A percentile compares a stretch with the other conserved stretches of the same genome.
phyloP scores from a whole-genome alignment of 1,140 invertebrate species.

The Apis dorsata region DNA sequence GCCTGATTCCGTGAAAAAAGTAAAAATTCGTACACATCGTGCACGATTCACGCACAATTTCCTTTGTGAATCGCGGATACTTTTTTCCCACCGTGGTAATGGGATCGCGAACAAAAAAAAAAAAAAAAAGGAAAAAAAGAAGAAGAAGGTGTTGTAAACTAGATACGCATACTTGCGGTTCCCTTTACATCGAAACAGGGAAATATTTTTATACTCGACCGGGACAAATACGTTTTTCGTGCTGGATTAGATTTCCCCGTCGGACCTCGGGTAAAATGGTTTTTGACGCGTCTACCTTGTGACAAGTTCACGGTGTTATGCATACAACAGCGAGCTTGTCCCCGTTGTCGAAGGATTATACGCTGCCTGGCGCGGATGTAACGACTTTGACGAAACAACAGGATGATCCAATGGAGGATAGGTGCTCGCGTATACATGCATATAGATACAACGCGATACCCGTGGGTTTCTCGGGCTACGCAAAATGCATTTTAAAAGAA shows the following conservation, averaged over 20 bases:
- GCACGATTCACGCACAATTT: neutral
- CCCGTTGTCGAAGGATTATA: slow-evolving; percentile 27
- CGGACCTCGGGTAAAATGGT: slow-evolving; percentile 3
- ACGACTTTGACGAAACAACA: slow-evolving; percentile 34
- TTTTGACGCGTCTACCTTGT: slow-evolving; percentile 17
- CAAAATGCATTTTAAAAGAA: slow-evolving; percentile 34
- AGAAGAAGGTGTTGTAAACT: neutral
- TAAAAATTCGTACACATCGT: neutral
- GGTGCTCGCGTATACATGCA: neutral
- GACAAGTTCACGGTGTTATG: slow-evolving; percentile 39
- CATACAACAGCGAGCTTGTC: slow-evolving; percentile 11
- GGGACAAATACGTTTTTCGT: slow-evolving; percentile 2
- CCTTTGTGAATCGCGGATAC: neutral
- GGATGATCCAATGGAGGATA: slow-evolving; percentile 19
- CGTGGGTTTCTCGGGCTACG: neutral
- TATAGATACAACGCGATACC: neutral
- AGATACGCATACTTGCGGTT: neutral
- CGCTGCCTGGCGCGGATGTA: neutral
- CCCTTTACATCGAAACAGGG: neutral
- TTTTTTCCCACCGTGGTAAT: neutral
- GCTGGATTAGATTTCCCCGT: slow-evolving; percentile 18
- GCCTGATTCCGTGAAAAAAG: too few relatives aligned
- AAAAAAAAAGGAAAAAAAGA: too few relatives aligned
- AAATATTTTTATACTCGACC: neutral
- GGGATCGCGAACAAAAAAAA: neutral